Evolutionary conservation across 2,797 vertebrate species (phyloP), one percentile per base, ranked within the genome.

Genomic region (Parauchenoglanis punctatus): DNA sequence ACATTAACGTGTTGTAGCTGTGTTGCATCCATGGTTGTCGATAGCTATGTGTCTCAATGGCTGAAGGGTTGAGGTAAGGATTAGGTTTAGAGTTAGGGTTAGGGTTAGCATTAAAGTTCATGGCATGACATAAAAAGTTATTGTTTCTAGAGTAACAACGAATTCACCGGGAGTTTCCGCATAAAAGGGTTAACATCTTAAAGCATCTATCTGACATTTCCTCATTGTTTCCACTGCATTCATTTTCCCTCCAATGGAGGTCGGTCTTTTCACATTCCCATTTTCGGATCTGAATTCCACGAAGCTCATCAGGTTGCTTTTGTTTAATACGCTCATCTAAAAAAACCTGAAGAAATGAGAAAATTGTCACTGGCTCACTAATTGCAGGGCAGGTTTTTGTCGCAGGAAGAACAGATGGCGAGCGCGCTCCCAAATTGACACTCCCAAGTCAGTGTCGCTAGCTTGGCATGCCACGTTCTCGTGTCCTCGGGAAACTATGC

Each of bases 391-490:
- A 49, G n/a, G 17, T 31, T 70, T 56, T n/a, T 52, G 35, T 80
- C 52, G 31, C 75, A 63, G 40, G 78, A 81, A 73, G 54, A 86
- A 35, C 77, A 86, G 87, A 83, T 68, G 78, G 78, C 12, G 15
- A 49, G 70, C 6, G n/a, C 44, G 31, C 10, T 68, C n/a, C 40
- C 78, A 58, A 76, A 76, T 35, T 59, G 78, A 63, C n/a, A n/a
- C 61, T 83, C 87, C 59, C 12, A 7, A 88, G 84, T 88, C 59
- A 17, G 59, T 4, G 18, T 23, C 25, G 5, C 40, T 83, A 65
- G 46, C 83, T 68, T 81, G 80, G 61, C 84, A 70, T 58, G 7
- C 3, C 0, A 8, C 44, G 8, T 46, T 18, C 72, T 17, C 31
- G 25, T 75, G 59, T 75, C 88, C 81, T 70, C 54, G 0, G 81